These are phyloP conservation scores for Asbolus verrucosus DNA, from an alignment of 1,140 invertebrate genomes.

Conservation along the genomic window DNA sequence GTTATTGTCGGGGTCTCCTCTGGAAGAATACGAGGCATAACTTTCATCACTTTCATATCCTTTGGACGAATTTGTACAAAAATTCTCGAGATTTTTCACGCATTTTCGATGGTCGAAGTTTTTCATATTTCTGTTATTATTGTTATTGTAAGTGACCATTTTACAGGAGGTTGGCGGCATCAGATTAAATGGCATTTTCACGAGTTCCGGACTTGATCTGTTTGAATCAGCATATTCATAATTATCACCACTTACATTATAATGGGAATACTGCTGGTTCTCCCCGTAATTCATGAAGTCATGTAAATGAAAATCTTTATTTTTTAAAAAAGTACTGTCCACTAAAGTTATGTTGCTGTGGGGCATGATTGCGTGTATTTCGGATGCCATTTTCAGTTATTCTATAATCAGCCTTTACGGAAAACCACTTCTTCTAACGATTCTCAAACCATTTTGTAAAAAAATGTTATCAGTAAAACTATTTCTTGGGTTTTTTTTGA, in stretches of 20 bases:
- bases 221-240: conserved; percentile 8
- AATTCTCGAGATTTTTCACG: background rate
- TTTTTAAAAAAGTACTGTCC: background rate
- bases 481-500: conserved; percentile 1
- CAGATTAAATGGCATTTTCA: conserved; percentile 40
- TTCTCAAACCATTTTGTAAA: conserved; percentile 9
- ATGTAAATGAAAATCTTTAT: background rate
- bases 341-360: conserved; percentile 9
- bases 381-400: conserved; percentile 20
- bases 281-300: conserved; percentile 6
- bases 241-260: background rate
- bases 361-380: conserved; percentile 6
- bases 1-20: conserved; percentile 27
- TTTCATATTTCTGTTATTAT: conserved; percentile 40
- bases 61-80: background rate
- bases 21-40: conserved; percentile 45
- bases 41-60: conserved; percentile 51
- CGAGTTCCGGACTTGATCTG: background rate
- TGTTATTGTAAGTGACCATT: conserved; percentile 43
- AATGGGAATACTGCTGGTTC: conserved; percentile 1
- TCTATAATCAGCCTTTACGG: background rate
- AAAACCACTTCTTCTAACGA: background rate
- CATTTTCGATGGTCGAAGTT: conserved; percentile 28
- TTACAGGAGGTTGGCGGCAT: conserved; percentile 39
- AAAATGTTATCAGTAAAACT: background rate